These are phyloP conservation scores for Rhynchophorus ferrugineus DNA, from an alignment of 1,140 invertebrate genomes.

Conservation along the genomic window DNA sequence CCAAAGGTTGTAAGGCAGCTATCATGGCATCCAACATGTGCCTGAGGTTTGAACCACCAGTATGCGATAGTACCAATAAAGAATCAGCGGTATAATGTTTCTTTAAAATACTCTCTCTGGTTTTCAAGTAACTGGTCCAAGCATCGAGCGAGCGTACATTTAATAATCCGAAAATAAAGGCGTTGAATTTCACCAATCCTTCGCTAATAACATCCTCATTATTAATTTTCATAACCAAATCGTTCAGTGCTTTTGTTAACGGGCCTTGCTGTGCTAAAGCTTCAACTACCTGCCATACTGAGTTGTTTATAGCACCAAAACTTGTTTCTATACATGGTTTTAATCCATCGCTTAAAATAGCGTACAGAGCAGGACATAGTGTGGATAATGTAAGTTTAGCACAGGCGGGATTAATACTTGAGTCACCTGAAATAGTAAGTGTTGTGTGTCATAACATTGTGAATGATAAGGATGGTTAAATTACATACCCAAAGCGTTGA, in stretches of 20 bases:
- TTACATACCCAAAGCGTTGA: constrained; percentile 40
- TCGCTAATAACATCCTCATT: constrained; percentile 76
- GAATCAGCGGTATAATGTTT: constrained; percentile 71
- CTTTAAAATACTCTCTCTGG: constrained; percentile 70
- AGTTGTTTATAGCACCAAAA: constrained; percentile 79
- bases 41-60: constrained; percentile 53
- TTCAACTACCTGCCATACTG: constrained; percentile 83
- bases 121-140: constrained; percentile 76
- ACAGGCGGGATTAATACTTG: constrained; percentile 51
- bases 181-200: constrained; percentile 81
- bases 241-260: constrained; percentile 76
- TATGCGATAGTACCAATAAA: constrained; percentile 60
- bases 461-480: no score
- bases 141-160: constrained; percentile 76
- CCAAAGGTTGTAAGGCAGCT: constrained; percentile 64
- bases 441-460: no score
- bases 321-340: constrained; percentile 73
- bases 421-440: constrained; percentile 45
- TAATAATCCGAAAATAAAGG: constrained; percentile 80
- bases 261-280: constrained; percentile 80
- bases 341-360: constrained; percentile 74
- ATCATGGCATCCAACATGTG: constrained; percentile 65
- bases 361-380: constrained; percentile 76
- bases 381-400: constrained; percentile 63
- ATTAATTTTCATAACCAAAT: constrained; percentile 77